Conservation (phyloP, 2,113 vertebrate genomes). For the Gymnocephalus cernua region DNA sequence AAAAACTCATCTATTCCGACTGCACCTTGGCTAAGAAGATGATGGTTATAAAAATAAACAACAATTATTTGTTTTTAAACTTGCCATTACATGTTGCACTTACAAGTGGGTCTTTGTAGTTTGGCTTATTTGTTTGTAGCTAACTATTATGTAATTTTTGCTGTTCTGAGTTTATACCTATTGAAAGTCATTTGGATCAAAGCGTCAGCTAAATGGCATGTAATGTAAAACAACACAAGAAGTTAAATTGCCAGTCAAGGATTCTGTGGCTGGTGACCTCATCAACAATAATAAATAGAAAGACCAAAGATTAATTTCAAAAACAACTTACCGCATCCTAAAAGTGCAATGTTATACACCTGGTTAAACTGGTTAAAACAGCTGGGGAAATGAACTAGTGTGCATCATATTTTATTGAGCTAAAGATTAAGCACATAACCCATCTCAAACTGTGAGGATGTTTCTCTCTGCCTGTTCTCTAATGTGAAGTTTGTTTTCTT, state of each 20-base stretch:
- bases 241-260: neutral
- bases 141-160: too few species aligned
- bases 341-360: neutral
- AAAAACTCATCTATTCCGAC: too few species aligned
- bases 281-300: neutral
- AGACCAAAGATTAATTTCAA: neutral
- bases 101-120: too few species aligned
- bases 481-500: constrained; percentile 38
- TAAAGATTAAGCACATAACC: neutral
- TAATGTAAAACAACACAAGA: too few species aligned
- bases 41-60: too few species aligned
- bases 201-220: too few species aligned
- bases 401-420: constrained; percentile 23
- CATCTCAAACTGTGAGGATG: neutral
- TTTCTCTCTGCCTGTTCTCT: constrained; percentile 27
- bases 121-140: too few species aligned
- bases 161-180: too few species aligned
- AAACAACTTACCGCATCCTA: neutral
- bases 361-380: neutral
- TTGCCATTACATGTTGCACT: too few species aligned
- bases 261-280: neutral
- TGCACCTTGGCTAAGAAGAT: too few species aligned
- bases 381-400: constrained; percentile 13
- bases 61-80: too few species aligned
- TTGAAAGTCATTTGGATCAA: too few species aligned